Evolutionary conservation across 2,888 invertebrate genomes (phyloP), one percentile per base, ranked within the genome.

Genomic region (Incurvaria masculella): DNA sequence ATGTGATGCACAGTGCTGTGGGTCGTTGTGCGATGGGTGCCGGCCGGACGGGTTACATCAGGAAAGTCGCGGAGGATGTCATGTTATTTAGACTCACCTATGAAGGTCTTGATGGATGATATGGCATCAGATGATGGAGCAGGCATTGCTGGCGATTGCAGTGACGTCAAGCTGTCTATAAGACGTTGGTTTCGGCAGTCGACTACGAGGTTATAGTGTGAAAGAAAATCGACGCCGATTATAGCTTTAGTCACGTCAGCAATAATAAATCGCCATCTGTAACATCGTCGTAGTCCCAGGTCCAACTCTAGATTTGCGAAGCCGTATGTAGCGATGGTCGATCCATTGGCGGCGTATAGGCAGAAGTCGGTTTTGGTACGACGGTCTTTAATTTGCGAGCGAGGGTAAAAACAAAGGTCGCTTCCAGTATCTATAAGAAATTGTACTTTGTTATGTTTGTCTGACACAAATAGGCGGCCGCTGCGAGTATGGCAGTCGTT

Each of bases 311-410:
- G 21, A 0, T 46, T 41, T 0, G 48, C 44, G 2, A 21, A 47
- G 1, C 59, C 61, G 46, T 57, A 61, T 0, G 61, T 61, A 2
- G 51, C 39, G 17, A 63, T 61, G n/a, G n/a, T n/a, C n/a, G n/a
- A n/a, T n/a, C n/a, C n/a, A n/a, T n/a, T n/a, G 23, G 23, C 5
- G 23, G 23, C 23, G 23, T 23, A 23, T 5, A 10, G 23, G 10
- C 10, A 23, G 6, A 23, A 23, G 23, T 23, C 10, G 23, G 23
- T 23, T 6, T 23, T 23, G 23, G 23, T 23, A 10, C 23, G 23
- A 39, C 39, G n/a, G n/a, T n/a, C 40, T 18, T 16, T n/a, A 5
- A 51, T 39, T 33, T 46, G 44, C 6, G 44, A 14, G 5, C 21
- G 44, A 0, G 48, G 42, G 44, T 17, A 44, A n/a, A 48, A 52